These are phyloP conservation scores for Pelobates cultripes DNA, from an alignment of 2,797 vertebrate genomes.

Conservation along the genomic window DNA sequence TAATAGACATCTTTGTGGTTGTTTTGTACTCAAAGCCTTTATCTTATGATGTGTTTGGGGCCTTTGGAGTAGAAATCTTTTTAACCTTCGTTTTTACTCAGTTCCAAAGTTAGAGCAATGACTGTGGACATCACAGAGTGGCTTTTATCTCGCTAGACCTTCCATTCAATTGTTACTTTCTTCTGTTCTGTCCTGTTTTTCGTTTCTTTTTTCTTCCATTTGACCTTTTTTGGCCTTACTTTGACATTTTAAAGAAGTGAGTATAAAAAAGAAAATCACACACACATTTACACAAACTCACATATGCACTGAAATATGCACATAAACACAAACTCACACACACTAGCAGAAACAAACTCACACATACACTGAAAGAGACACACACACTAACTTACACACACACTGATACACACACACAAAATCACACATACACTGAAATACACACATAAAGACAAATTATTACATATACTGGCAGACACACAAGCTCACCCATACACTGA, in stretches of 20 bases:
- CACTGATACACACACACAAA: too few species aligned
- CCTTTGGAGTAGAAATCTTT: conserved; percentile 96
- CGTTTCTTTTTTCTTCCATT: conserved; percentile 84
- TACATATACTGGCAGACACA: too few species aligned
- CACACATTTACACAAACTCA: too few species aligned
- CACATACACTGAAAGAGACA: too few species aligned
- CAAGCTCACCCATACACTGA: too few species aligned
- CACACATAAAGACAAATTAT: too few species aligned
- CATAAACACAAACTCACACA: too few species aligned
- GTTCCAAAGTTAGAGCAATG: conserved; percentile 83
- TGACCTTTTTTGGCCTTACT: conserved; percentile 86
- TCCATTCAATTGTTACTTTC: conserved; percentile 76
- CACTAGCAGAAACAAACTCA: too few species aligned
- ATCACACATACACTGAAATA: too few species aligned
- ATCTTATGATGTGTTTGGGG: conserved; percentile 94
- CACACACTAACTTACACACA: too few species aligned
- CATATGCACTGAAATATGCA: too few species aligned
- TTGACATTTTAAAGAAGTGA: conserved; percentile 85
- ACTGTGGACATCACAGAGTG: conserved; percentile 86
- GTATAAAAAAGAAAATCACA: conserved; percentile 63
- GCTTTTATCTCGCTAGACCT: conserved; percentile 89
- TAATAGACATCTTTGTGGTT: conserved; percentile 96
- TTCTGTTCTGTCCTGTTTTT: conserved; percentile 77
- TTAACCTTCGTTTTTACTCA: conserved; percentile 89
- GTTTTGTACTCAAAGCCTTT: conserved; percentile 93